Base-by-base conservation (phyloP, 2,113 vertebrate species). In the Caranx melampygus region DNA sequence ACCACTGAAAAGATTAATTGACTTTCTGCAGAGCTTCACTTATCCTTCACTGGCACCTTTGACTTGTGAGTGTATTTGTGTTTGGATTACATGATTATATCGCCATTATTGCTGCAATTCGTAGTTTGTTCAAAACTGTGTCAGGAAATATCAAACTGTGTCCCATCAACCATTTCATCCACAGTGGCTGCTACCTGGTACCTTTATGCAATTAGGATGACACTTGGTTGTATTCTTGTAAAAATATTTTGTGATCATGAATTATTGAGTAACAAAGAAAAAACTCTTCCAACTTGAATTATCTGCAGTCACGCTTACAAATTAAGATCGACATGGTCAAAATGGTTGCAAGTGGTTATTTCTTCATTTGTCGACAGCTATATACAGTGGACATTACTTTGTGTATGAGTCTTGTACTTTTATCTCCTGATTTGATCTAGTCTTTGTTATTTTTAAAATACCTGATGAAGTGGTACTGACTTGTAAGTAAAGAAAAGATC, bases 1-100 rank as follows among this genome's bases (percentile, higher is more conserved):
- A 92, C 89, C 93, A 93, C 95, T 88, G 96, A 92, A 95, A 97
- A 94, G 95, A 97, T 96, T 96, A 96, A 97, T 95, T 95, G 94
- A 94, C 94, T 94, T 95, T 92, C 91, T 83, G 80, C 79, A 57
- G 87, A 90, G 88, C 82, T 81, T 91, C 90, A 89, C 88, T 92
- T 92, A 91, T 92, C 90, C 89, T 93, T 77, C 82, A 37, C 81
- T 67, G 83, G 68, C 87, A 92, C 90, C 90, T 89, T 90, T 91
- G 90, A 91, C 91, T 92, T 67, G 70, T 79, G 86, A 91, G 89
- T 88, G 82, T 88, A 88, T 90, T 89, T 92, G 86, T 92, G 85
- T 90, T 92, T 88, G 82, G 86, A 79, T 87, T 82, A 73, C 79
- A 67, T 89, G 80, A 92, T 89, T 87, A 89, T 85, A 79, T 90